A percentile compares a stretch with the other conserved stretches of the same genome.
Evolutionary conservation across 2,797 vertebrate genomes (phyloP).

Genomic region (Mormyrus proboscirostris): DNA sequence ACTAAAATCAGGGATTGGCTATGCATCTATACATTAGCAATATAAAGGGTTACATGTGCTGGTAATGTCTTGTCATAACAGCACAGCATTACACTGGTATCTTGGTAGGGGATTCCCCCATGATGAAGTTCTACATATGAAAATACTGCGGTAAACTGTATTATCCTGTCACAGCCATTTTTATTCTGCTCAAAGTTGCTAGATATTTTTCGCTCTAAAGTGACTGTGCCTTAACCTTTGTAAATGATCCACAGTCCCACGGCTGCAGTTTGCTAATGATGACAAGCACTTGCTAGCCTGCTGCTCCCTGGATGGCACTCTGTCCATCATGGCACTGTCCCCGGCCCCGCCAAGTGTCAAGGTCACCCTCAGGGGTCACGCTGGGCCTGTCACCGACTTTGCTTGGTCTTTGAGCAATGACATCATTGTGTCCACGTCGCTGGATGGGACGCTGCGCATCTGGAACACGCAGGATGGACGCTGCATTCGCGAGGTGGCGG

Average conservation of each 20-base stretch:
- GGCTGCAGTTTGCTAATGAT: constrained; percentile 87
- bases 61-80: neutral
- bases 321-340: constrained; percentile 84
- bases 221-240: neutral
- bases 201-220: neutral
- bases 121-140: neutral
- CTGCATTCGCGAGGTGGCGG: constrained; percentile 83
- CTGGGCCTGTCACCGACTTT: constrained; percentile 78
- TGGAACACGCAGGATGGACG: constrained; percentile 89
- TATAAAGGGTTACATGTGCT: neutral
- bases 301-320: constrained; percentile 83
- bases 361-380: constrained; percentile 77
- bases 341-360: constrained; percentile 78
- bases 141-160: neutral
- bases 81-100: neutral
- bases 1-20: neutral
- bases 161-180: neutral
- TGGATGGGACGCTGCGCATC: constrained; percentile 84
- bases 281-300: constrained; percentile 88
- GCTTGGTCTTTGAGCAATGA: constrained; percentile 95
- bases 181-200: neutral
- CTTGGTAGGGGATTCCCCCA: neutral
- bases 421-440: constrained; percentile 81
- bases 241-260: constrained; percentile 62
- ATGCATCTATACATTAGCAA: neutral